These are phyloP conservation scores for Paratrypauchen microcephalus DNA, from an alignment of 2,797 vertebrate species.

Conservation along the genomic window DNA sequence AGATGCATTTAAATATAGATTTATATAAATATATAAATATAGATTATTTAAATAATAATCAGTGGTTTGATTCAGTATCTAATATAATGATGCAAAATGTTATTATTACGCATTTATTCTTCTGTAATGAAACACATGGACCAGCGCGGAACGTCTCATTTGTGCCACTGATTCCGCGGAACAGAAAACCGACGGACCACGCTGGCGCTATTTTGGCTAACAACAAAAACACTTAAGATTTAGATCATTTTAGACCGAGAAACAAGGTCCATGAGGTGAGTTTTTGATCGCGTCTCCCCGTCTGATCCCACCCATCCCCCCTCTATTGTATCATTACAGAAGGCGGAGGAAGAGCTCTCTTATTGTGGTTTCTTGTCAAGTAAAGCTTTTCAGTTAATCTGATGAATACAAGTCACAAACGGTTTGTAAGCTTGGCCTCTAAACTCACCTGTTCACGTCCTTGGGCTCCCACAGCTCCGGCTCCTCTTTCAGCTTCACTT, in stretches of 20 bases:
- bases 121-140: neutral
- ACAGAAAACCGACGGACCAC: neutral
- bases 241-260: neutral
- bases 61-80: neutral
- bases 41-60: too few relatives aligned
- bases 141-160: neutral
- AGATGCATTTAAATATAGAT: too few relatives aligned
- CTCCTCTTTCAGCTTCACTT: conserved; percentile 1
- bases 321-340: too few relatives aligned
- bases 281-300: neutral
- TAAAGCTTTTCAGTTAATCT: too few relatives aligned
- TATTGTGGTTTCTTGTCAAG: too few relatives aligned
- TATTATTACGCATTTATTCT: neutral
- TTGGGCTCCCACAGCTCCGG: neutral
- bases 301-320: too few relatives aligned
- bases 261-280: too few relatives aligned
- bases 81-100: neutral
- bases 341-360: too few relatives aligned
- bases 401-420: too few relatives aligned
- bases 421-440: neutral
- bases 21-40: too few relatives aligned
- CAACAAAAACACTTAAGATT: neutral
- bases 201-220: neutral
- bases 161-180: neutral
- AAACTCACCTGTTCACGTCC: neutral